A percentile compares a stretch with the other conserved stretches of the same genome.
Conservation (phyloP, 2,888 invertebrate genomes). For the Mythimna impura region DNA sequence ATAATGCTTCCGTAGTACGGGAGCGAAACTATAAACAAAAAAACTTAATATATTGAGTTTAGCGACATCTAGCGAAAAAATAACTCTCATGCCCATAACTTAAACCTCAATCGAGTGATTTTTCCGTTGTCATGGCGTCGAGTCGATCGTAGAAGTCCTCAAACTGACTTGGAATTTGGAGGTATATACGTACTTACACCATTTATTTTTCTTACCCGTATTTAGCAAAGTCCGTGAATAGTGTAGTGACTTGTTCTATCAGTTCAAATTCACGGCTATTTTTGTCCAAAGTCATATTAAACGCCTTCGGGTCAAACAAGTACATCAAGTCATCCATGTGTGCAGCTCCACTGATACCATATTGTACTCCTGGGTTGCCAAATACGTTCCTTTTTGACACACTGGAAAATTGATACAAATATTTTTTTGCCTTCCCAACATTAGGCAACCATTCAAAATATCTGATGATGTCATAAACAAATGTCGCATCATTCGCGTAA, state of each 20-base stretch:
- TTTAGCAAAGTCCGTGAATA: slow-evolving; percentile 35
- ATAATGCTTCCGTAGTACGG: too few relatives aligned
- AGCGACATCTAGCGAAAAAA: too few relatives aligned
- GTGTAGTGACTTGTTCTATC: slow-evolving; percentile 20
- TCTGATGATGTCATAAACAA: slow-evolving; percentile 15
- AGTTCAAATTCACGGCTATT: slow-evolving; percentile 20
- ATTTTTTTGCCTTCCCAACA: slow-evolving; percentile 11
- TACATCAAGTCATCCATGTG: slow-evolving; percentile 20
- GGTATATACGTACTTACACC: too few relatives aligned
- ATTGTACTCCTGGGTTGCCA: slow-evolving; percentile 19
- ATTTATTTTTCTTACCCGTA: slow-evolving; percentile 21
- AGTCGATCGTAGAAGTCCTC: background rate
- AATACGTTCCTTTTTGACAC: slow-evolving; percentile 27
- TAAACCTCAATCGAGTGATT: too few relatives aligned
- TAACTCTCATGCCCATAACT: too few relatives aligned
- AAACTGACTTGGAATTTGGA: background rate
- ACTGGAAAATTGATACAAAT: slow-evolving; percentile 29
- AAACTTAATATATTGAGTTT: too few relatives aligned
- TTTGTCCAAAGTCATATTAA: slow-evolving; percentile 15
- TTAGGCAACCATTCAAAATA: slow-evolving; percentile 11
- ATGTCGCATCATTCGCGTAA: slow-evolving; percentile 9
- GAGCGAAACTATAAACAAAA: too few relatives aligned
- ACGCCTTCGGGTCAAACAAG: slow-evolving; percentile 22
- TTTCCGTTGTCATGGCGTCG: too few relatives aligned
- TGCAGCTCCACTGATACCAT: slow-evolving; percentile 23